A percentile compares a stretch with the other conserved stretches of the same genome.
These are phyloP conservation scores for Caenorhabditis parvicauda DNA, from an alignment of 2,888 invertebrate species.

Conservation along the genomic window DNA sequence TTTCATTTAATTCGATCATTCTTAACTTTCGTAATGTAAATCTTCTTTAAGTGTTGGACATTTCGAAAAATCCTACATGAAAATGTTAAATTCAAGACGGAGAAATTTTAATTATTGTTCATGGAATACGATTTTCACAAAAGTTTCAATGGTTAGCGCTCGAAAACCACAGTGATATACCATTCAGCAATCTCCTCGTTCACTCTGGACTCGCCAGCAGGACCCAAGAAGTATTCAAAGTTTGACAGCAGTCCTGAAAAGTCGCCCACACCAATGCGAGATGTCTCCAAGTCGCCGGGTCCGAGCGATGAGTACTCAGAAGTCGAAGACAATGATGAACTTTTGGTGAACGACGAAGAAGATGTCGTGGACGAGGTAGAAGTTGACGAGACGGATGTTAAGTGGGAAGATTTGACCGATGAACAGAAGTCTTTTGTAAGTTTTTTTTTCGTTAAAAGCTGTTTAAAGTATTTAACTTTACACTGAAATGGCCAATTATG, in stretches of 20 bases:
- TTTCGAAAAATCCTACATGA: constrained; percentile 20
- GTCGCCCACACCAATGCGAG: not conserved
- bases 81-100: constrained; percentile 14
- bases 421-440: too few species aligned
- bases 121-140: not conserved
- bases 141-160: not conserved
- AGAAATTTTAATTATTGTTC: not conserved
- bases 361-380: constrained; percentile 9
- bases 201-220: constrained; percentile 21
- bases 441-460: too few species aligned
- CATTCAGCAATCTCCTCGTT: constrained; percentile 14
- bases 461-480: too few species aligned
- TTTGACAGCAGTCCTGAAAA: constrained; percentile 44
- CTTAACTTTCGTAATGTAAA: too few species aligned
- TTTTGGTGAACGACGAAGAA: not conserved
- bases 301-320: constrained; percentile 1
- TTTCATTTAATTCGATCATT: too few species aligned
- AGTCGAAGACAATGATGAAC: constrained; percentile 8
- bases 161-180: not conserved
- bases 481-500: too few species aligned
- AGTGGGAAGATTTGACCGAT: constrained; percentile 50
- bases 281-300: not conserved
- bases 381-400: constrained; percentile 8
- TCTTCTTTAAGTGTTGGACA: constrained; percentile 14
- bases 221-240: constrained; percentile 44